Evolutionary conservation across 1,140 invertebrate genomes (phyloP), one percentile per base, ranked within the genome.

Genomic region (Samia ricini): DNA sequence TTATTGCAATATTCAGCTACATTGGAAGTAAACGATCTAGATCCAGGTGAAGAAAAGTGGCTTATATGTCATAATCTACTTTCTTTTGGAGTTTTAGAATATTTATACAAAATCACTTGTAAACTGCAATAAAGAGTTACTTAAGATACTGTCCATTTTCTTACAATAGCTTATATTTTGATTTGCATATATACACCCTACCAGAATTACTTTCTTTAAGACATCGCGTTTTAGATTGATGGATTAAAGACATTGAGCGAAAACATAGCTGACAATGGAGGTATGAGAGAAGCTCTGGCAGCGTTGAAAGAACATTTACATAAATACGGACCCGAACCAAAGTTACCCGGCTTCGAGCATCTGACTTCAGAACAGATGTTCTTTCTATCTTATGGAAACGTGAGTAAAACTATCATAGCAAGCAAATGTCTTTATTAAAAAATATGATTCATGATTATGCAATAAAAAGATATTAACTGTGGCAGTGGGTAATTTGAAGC

Each of bases 201-300:
- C n/a, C n/a, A n/a, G n/a, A n/a, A 2, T 36, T 42, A 42, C n/a
- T 15, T 15, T 15, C 33, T 10, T 15, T 1, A 12, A 36, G 2
- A 36, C n/a, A 42, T 42, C n/a, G n/a, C 1, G 12, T 8, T 42
- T 7, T 73, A 96, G 94, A 90, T 97, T 18, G 94, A 97, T 77
- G 97, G 97, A 4, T 93, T 94, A 61, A 90, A 93, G 24, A 97
- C 96, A 0, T 88, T 97, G 65, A 96, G 93, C 21, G 97, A 98
- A 89, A 98, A 98, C 79, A 95, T 98, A 58, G 97, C 97, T 0
- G 97, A 98, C 81, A 98, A 98, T 80, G 97, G 96, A 6, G 94
- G 97, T 4, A 79, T 98, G 19, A 93, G 95, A 64, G 95, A 97
- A 78, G 95, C 97, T 0, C 93, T 94, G 60, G 81, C 91, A 33